Conservation (phyloP, 2,113 vertebrate species). For the Choloepus hoffmanni region DNA sequence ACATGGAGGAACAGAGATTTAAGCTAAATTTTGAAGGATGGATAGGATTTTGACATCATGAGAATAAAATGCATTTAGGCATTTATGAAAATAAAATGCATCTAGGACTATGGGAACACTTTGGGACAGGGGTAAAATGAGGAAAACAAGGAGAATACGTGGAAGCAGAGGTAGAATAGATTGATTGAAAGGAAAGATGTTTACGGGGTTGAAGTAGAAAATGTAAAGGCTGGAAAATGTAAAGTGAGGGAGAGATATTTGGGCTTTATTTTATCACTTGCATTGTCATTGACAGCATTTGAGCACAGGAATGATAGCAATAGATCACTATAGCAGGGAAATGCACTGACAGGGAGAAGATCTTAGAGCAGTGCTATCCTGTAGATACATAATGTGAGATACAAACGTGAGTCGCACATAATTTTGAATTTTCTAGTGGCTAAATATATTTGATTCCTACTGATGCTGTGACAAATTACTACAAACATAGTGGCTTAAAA, state of each 20-base stretch:
- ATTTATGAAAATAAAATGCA: neutral
- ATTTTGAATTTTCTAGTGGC: neutral
- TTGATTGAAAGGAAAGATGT: neutral
- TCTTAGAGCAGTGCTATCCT: neutral
- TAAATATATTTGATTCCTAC: neutral
- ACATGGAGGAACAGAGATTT: neutral
- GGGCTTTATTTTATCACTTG: neutral
- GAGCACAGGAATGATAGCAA: neutral
- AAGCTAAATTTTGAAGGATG: neutral
- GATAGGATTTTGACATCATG: neutral
- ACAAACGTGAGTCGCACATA: neutral
- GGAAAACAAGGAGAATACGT: neutral
- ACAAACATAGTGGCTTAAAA: neutral
- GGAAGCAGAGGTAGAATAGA: neutral
- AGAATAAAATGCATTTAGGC: constrained; percentile 26
- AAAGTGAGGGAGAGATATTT: neutral
- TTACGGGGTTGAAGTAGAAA: neutral
- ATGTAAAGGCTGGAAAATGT: neutral
- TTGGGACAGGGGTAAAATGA: neutral
- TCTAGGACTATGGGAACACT: neutral
- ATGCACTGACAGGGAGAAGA: neutral
- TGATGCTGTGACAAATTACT: neutral
- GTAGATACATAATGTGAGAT: neutral
- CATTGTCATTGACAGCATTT: neutral
- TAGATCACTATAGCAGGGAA: neutral